phyloP scores from a whole-genome alignment of 2,888 invertebrate species.

The Tineola bisselliella region DNA sequence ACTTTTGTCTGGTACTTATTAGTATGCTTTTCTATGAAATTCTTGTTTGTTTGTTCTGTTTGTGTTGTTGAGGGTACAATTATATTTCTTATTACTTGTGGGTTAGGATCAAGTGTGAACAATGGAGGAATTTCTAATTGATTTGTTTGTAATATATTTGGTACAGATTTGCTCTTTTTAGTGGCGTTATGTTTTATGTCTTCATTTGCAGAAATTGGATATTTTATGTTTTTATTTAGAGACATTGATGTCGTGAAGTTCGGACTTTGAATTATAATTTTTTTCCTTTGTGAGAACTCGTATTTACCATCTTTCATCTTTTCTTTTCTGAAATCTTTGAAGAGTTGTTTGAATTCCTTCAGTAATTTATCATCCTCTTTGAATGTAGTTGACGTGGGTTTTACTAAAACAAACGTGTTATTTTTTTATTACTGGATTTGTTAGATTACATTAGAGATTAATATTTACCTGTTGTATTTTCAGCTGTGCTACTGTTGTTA shows the following conservation, averaged over 20 bases:
- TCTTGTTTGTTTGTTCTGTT: neutral
- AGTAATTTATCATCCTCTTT: neutral
- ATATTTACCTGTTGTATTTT: neutral
- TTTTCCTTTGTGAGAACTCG: neutral
- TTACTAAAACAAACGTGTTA: neutral
- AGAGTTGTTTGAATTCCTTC: neutral
- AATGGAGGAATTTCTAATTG: conserved; percentile 3
- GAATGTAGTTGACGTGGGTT: neutral
- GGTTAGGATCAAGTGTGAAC: neutral
- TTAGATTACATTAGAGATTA: too few relatives aligned
- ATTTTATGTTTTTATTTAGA: neutral
- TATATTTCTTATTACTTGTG: neutral
- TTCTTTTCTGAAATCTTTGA: conserved; percentile 8
- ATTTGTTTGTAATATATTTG: conserved; percentile 6
- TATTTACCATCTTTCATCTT: neutral
- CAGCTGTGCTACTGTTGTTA: conserved; percentile 14
- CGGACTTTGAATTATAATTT: neutral
- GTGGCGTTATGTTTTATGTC: neutral
- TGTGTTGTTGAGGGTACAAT: neutral
- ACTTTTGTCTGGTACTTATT: too few relatives aligned
- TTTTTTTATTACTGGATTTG: too few relatives aligned
- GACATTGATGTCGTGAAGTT: neutral
- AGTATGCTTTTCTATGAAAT: neutral
- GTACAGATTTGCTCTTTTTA: neutral
- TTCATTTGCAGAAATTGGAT: neutral